phyloP scores from a whole-genome alignment of 2,888 invertebrate species.

The Electrophaes corylata region DNA sequence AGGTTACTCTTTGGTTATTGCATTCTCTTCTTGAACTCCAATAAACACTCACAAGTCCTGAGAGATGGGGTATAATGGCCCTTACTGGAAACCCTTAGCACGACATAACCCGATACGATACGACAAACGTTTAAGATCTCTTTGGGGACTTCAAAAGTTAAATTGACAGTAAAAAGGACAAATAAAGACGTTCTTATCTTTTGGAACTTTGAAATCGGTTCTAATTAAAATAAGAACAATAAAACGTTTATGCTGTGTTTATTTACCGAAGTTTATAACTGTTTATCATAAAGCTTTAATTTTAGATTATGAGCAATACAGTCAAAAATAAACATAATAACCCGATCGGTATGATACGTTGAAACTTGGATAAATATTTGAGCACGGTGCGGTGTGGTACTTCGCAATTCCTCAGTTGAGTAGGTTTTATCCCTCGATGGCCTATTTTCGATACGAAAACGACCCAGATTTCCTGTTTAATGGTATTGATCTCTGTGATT shows the following conservation, averaged over 20 bases:
- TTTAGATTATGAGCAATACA: not conserved
- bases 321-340: constrained; percentile 28
- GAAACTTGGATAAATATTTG: constrained; percentile 28
- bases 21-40: constrained; percentile 48
- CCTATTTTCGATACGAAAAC: constrained; percentile 46
- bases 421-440: constrained; percentile 44
- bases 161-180: constrained; percentile 22
- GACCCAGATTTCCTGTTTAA: constrained; percentile 33
- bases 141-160: constrained; percentile 29
- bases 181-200: constrained; percentile 7
- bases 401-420: constrained; percentile 33
- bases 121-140: constrained; percentile 29
- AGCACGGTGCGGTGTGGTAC: constrained; percentile 5
- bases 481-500: constrained; percentile 33
- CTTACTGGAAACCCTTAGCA: constrained; percentile 40
- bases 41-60: constrained; percentile 52
- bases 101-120: constrained; percentile 19
- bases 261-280: not conserved
- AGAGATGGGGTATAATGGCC: constrained; percentile 44
- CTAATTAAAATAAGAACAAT: constrained; percentile 18
- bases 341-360: constrained; percentile 12
- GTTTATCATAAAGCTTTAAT: constrained; percentile 10
- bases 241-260: constrained; percentile 11
- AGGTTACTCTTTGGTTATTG: constrained; percentile 49
- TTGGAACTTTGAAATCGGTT: constrained; percentile 12